phyloP scores from a whole-genome alignment of 1,140 invertebrate species.

The Drosophila mauritiana region DNA sequence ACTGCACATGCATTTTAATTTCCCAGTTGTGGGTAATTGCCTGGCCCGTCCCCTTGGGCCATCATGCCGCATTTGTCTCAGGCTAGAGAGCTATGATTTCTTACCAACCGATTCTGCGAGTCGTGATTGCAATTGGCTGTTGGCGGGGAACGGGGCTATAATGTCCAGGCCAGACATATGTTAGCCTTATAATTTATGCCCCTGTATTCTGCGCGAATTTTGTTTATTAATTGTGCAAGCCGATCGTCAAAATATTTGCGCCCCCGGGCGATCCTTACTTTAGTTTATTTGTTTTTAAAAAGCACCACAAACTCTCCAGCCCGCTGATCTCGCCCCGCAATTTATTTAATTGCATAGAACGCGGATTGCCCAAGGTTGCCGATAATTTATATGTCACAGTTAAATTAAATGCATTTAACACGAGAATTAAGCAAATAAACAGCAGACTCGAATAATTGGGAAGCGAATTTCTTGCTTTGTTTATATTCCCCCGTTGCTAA shows the following conservation, averaged over 20 bases:
- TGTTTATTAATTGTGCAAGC: slow-evolving; percentile 74
- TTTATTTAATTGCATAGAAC: slow-evolving; percentile 79
- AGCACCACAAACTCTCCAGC: not conserved
- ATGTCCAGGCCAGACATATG: slow-evolving; percentile 67
- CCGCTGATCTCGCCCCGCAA: slow-evolving; percentile 27
- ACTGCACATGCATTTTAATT: slow-evolving; percentile 43
- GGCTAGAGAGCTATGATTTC: slow-evolving; percentile 73
- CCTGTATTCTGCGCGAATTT: slow-evolving; percentile 68
- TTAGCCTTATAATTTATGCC: slow-evolving; percentile 78
- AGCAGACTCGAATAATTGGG: slow-evolving; percentile 43
- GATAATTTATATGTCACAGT: slow-evolving; percentile 79
- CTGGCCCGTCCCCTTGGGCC: slow-evolving; percentile 69
- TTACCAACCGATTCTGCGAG: slow-evolving; percentile 52
- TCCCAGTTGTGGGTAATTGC: slow-evolving; percentile 74
- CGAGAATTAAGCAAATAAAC: slow-evolving; percentile 52
- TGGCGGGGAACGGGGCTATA: slow-evolving; percentile 5
- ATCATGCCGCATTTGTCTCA: slow-evolving; percentile 81
- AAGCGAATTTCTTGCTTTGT: slow-evolving; percentile 50
- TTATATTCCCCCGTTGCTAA: slow-evolving; percentile 42
- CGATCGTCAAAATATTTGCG: slow-evolving; percentile 56
- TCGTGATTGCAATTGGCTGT: slow-evolving; percentile 75
- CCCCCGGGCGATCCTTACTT: slow-evolving; percentile 19
- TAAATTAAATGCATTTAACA: slow-evolving; percentile 77
- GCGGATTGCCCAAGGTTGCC: slow-evolving; percentile 68
- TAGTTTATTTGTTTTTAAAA: slow-evolving; percentile 61